Evolutionary conservation across 2,888 invertebrate genomes (phyloP), one percentile per base, ranked within the genome.

Genomic region (Melieria crassipennis): DNA sequence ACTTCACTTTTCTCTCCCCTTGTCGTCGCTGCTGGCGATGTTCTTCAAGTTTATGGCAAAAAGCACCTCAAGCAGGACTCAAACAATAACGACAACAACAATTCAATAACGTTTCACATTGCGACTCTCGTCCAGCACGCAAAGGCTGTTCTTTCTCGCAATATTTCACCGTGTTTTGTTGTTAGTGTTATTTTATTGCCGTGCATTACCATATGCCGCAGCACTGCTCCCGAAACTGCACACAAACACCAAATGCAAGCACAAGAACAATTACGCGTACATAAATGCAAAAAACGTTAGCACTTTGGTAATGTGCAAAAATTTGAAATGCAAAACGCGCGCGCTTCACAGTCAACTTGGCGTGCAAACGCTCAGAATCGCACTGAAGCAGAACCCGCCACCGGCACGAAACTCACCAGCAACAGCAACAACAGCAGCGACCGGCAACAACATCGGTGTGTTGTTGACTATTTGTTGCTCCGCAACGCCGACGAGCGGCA

Each of bases 361-460:
- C 76, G 61, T 46, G 71, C 3, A 70, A 73, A 75, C 74, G 75
- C 65, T 73, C 73, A 75, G 67, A 77, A 75, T 72, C 75, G 76
- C 75, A 77, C 78, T 78, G 74, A 74, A 74, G 72, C 74, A 62
- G 68, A 75, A 75, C 73, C 52, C 56, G 63, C 48, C 62, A 56
- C 62, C 63, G 69, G 46, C 7, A 42, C 63, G 69, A 30, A 10
- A 42, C 63, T 55, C 56, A 63, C n/a, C 63, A 61, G 65, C 48
- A 11, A 43, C 48, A 10, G 62, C 9, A 42, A 58, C 58, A 30
- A 58, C 4, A 11, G 9, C 42, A 13, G n/a, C 48, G 58, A 55
- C 5, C 13, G 16, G 7, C 16, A 55, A 16, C 55, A 10, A 47
- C 45, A 55, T 9, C 4, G 11, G 42, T 16, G 6, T n/a, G 4